Base-by-base conservation (phyloP, 2,888 invertebrate species). In the Eristalis tenax region DNA sequence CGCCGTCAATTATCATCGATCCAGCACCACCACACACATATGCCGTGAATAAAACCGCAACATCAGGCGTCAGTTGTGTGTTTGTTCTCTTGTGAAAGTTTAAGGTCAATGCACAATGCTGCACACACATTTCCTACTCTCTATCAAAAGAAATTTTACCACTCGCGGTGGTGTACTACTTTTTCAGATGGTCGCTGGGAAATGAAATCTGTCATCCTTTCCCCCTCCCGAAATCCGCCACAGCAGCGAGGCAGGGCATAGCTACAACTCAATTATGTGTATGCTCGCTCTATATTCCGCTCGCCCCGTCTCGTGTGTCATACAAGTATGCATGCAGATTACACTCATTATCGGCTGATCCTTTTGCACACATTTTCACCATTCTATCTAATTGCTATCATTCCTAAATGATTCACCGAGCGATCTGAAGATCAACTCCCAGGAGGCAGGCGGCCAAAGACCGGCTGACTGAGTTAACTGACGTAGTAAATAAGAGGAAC, bases 301-400 rank as follows among this genome's bases (percentile, higher is more conserved):
- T 50, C n/a, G 1, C n/a, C n/a, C 5, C n/a, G 6, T n/a, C 50
- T 4, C 22, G 1, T 23, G 59, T 22, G 4, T 23, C 22, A 32
- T 26, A 10, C 23, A 59, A 22, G 59, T 18, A 8, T 13, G 59
- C 18, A 59, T 75, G 66, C 57, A 75, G 59, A 75, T 75, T 59
- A 40, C 38, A 59, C 28, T 66, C 66, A 75, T 75, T 75, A 75
- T 75, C 75, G 26, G 57, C 40, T 23, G 22, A 50, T 74, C 64
- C 23, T 22, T 56, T 15, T 56, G 63, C 50, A 22, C 63, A 65
- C 74, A 74, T 74, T 56, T 18, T 65, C 32, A 32, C 73, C 57
- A 59, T 70, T 26, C 43, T 69, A 73, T 56, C 23, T 65, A 23
- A 43, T 63, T 64, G 28, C 50, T 35, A 65, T 68, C 66, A 76